phyloP scores from a whole-genome alignment of 2,888 invertebrate genomes.

The Rotaria sp. region DNA sequence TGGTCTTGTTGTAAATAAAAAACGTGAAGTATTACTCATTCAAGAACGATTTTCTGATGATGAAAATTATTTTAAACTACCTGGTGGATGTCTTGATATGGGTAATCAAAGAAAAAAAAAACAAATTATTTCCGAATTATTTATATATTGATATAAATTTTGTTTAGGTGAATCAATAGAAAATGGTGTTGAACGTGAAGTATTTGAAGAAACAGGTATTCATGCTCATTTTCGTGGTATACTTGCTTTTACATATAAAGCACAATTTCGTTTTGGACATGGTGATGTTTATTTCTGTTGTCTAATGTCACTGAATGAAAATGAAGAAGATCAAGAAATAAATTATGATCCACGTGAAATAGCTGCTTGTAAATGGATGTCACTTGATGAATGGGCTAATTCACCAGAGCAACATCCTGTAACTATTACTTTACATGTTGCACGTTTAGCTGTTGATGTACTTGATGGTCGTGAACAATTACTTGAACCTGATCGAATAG shows the following conservation, averaged over 20 bases:
- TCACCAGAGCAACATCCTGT: neutral
- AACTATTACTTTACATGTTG: neutral
- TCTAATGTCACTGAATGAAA: neutral
- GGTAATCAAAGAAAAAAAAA: conserved; percentile 50
- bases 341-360: neutral
- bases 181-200: conserved; percentile 47
- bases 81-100: conserved; percentile 50
- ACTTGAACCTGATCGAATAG: neutral
- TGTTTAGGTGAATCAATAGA: conserved; percentile 33
- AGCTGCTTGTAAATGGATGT: neutral
- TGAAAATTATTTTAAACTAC: conserved; percentile 48
- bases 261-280: neutral
- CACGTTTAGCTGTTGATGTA: neutral
- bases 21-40: conserved; percentile 45
- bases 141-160: neutral
- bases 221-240: neutral
- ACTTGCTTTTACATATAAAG: neutral
- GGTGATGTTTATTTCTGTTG: neutral
- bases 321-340: neutral
- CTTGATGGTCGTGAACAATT: neutral
- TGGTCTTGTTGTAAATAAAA: conserved; percentile 44
- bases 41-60: conserved; percentile 45
- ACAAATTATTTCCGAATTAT: conserved; percentile 42
- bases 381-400: neutral
- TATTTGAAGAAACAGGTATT: conserved; percentile 52